phyloP scores from a whole-genome alignment of 2,888 invertebrate genomes.

The Agapostemon virescens region DNA sequence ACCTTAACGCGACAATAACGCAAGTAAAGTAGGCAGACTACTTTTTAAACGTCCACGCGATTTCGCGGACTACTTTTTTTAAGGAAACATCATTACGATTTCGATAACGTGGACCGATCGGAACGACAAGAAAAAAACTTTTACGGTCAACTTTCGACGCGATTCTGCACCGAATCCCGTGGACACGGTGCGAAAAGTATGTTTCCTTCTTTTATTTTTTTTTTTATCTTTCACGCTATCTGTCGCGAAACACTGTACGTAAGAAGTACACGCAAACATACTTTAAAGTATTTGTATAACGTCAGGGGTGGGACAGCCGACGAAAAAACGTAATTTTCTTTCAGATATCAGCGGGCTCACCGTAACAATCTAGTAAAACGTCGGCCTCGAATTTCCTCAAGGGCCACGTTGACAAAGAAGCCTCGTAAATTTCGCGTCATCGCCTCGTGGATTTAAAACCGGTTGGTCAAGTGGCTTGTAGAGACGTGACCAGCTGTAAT shows the following conservation, averaged over 20 bases:
- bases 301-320: background rate
- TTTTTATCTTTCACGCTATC: background rate
- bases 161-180: background rate
- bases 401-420: conserved; percentile 61
- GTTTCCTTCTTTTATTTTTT: background rate
- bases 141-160: background rate
- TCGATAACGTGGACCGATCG: background rate
- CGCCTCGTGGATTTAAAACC: conserved; percentile 67
- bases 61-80: background rate
- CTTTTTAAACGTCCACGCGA: background rate
- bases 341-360: conserved; percentile 20
- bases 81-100: background rate
- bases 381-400: conserved; percentile 46
- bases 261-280: background rate
- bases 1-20: background rate
- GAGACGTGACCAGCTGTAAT: conserved; percentile 57
- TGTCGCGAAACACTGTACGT: background rate
- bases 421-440: conserved; percentile 66
- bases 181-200: background rate
- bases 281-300: background rate
- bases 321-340: conserved; percentile 11
- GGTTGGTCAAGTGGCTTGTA: conserved; percentile 57
- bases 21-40: background rate
- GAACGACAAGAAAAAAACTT: background rate
- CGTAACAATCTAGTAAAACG: conserved; percentile 54